Base-by-base conservation (phyloP, 2,113 vertebrate genomes). In the Hypanus sabinus region DNA sequence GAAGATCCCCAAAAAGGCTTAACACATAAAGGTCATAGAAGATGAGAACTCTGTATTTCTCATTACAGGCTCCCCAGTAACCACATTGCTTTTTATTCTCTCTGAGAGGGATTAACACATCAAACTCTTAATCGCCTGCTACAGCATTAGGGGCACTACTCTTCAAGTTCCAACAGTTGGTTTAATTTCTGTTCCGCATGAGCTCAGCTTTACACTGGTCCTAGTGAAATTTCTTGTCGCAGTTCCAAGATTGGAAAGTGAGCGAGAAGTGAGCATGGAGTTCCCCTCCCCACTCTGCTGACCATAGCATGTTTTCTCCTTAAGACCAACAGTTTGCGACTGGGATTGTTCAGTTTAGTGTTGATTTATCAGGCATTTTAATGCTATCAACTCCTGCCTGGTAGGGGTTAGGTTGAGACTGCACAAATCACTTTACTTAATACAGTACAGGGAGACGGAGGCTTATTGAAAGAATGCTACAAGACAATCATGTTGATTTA, bases 31-130 rank as follows among this genome's bases (percentile, higher is more conserved):
- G 71, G 71, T 73, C 22, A 24, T 73, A 24, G 5, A 87, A 87
- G 16, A 33, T 5, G n/a, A 79, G 11, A 79, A 65, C 85, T 30
- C 30, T 14, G n/a, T 14, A 65, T 90, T 65, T 90, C 85, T 90
- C 85, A 36, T 8, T 65, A 30, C n/a, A 20, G 14, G 60, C 60
- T 65, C 30, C 33, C 30, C 30, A 68, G 27, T 14, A 68, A 68
- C 22, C 85, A 68, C 60, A 46, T 60, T 90, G 60, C 20, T 65
- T 73, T 73, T 73, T 20, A 18, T 73, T 73, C 14, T 27, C 62
- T 90, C 60, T 33, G 85, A 90, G 85, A 87, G 60, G n/a, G 85
- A 90, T 90, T 65, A 65, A 90, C 85, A 65, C 85, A 90, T 65
- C 85, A 90, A 65, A 65, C 60, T 6, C 33, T 33, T 62, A 65